These are phyloP conservation scores for Heliconius erato DNA, from an alignment of 2,888 invertebrate genomes.

Conservation along the genomic window DNA sequence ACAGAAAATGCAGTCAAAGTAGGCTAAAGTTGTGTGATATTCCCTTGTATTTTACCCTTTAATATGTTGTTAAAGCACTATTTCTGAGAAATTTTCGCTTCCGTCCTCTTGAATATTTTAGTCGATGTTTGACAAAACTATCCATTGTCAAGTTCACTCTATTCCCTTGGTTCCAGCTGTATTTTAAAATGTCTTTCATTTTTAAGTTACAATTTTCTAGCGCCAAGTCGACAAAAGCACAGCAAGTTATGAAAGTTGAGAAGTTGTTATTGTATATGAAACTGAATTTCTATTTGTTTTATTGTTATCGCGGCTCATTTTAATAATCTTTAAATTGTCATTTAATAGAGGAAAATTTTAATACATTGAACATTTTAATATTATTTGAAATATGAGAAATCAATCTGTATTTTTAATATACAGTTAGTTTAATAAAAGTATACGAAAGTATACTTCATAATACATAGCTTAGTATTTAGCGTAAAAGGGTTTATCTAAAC, in stretches of 20 bases:
- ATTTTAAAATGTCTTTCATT: constrained; percentile 5
- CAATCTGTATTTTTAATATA: no score
- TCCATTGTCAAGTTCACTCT: neutral
- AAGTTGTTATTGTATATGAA: no score
- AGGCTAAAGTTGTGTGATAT: neutral
- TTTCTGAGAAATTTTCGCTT: neutral
- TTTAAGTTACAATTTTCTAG: constrained; percentile 3
- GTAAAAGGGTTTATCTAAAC: constrained; percentile 5
- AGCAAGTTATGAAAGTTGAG: no score
- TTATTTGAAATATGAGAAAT: neutral
- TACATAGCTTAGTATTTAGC: neutral
- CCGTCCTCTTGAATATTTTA: constrained; percentile 5
- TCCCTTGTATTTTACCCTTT: neutral
- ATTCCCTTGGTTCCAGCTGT: constrained; percentile 9
- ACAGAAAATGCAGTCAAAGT: neutral
- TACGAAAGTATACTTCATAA: neutral
- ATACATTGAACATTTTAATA: neutral
- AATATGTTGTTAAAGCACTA: neutral
- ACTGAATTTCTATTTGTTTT: no score
- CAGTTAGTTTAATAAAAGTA: neutral
- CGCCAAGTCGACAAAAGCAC: no score
- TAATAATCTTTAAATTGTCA: no score
- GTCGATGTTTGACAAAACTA: constrained; percentile 22
- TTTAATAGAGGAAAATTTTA: no score
- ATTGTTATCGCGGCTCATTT: no score